Evolutionary conservation across 2,797 vertebrate species (phyloP), one percentile per base, ranked within the genome.

Genomic region (Allobates femoralis): DNA sequence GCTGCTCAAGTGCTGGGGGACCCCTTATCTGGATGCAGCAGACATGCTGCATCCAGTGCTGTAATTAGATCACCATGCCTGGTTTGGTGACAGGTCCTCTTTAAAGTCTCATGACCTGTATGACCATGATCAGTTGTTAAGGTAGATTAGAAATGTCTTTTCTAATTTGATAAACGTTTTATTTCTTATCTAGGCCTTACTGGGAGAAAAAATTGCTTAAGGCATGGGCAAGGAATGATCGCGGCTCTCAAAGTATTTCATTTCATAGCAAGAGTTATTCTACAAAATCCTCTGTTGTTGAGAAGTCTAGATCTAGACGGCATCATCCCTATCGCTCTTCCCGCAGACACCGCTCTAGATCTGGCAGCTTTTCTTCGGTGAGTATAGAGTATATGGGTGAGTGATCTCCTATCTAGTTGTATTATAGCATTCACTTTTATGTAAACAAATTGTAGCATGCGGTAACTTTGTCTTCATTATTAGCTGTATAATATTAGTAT

Each of bases 281-380:
- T 37, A 88, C 92, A 0, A 94, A 89, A 0, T 89, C 92, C 0
- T 92, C 92, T 0, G 82, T 91, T 82, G 92, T 91, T 23, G 90
- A 92, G 74, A 88, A 94, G 41, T 93, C 93, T 19, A 87, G 93
- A 11, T 94, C 93, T 81, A 86, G 92, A 53, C 92, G 50, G 53
- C 60, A 6, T 19, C 91, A 93, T 1, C 91, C 93, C 0, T 92
- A 90, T 71, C 93, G 93, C 1, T 90, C 84, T 85, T 94, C 94
- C 89, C 89, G 91, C 74, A 93, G 93, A 80, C 94, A 91, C 89
- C 92, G 93, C 90, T 95, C 92, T 91, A 94, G 94, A 93, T 95
- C 94, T 91, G 94, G 93, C 93, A 95, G 95, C 94, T 94, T 93
- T 79, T 90, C 92, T 89, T 95, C 94, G 95, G 95, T 95, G 94